Evolutionary conservation across 2,113 vertebrate genomes (phyloP).

Genomic region (Myodes glareolus): DNA sequence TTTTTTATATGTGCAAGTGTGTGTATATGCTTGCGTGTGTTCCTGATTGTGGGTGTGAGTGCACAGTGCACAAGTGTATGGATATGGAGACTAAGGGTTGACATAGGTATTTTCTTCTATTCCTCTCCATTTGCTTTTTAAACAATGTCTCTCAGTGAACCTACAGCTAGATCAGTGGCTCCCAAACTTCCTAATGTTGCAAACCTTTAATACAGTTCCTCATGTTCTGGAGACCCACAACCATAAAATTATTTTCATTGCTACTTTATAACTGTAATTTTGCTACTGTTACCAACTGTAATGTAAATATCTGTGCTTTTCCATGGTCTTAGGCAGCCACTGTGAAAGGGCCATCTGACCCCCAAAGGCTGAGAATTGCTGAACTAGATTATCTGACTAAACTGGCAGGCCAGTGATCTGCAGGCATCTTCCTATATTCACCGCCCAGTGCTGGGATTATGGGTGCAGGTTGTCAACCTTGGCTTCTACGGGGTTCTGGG

Average conservation of each 20-base stretch:
- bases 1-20: background rate
- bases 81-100: background rate
- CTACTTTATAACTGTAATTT: background rate
- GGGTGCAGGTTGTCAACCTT: too few species aligned
- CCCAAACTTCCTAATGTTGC: background rate
- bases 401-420: too few species aligned
- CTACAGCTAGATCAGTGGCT: background rate
- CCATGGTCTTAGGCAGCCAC: background rate
- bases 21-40: background rate
- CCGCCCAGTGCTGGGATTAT: background rate
- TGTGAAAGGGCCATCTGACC: background rate
- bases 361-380: background rate
- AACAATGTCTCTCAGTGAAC: background rate
- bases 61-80: background rate
- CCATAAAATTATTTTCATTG: background rate
- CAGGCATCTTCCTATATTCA: background rate
- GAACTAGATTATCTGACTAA: background rate
- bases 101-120: background rate
- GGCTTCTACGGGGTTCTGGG: background rate
- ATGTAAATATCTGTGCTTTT: background rate
- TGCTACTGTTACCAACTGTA: background rate
- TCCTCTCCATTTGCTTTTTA: background rate
- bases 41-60: background rate
- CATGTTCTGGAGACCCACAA: background rate
- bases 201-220: background rate